Evolutionary conservation across 2,113 vertebrate species (phyloP).

Genomic region (Istiophorus platypterus): DNA sequence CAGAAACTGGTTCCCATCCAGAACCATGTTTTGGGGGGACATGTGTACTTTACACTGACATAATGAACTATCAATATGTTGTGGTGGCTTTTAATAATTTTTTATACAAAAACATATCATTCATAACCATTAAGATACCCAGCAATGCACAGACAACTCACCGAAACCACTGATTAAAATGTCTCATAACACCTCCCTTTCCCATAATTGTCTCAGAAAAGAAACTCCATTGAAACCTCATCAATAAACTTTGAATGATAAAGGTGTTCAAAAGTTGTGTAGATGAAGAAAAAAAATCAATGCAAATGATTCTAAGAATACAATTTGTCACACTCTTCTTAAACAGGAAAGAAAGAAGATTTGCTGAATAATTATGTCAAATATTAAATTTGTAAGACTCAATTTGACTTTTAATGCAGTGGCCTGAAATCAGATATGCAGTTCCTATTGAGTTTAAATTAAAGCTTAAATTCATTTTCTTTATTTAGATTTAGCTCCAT

Average conservation of each 20-base stretch:
- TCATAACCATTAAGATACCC: too few relatives aligned
- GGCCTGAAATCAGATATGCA: not conserved
- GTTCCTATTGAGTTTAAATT: not conserved
- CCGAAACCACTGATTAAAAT: not conserved
- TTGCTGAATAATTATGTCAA: not conserved
- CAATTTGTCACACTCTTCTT: not conserved
- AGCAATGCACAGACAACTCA: not conserved
- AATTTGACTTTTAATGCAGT: not conserved
- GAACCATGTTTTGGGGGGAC: too few relatives aligned
- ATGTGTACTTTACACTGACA: too few relatives aligned
- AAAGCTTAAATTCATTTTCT: not conserved
- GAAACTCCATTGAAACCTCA: not conserved
- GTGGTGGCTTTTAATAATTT: too few relatives aligned
- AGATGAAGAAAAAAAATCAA: not conserved
- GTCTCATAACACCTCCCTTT: not conserved
- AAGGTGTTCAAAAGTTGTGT: constrained; percentile 4
- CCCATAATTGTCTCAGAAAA: not conserved
- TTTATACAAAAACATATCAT: not conserved
- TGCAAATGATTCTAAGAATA: not conserved
- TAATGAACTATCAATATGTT: too few relatives aligned
- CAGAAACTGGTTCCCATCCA: too few relatives aligned
- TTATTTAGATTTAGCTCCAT: too few relatives aligned
- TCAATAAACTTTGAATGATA: constrained; percentile 6
- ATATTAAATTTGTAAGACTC: constrained; percentile 5
- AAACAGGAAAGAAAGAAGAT: not conserved